Base-by-base conservation (phyloP, 2,888 invertebrate genomes). In the Harpagoxenus sublaevis region DNA sequence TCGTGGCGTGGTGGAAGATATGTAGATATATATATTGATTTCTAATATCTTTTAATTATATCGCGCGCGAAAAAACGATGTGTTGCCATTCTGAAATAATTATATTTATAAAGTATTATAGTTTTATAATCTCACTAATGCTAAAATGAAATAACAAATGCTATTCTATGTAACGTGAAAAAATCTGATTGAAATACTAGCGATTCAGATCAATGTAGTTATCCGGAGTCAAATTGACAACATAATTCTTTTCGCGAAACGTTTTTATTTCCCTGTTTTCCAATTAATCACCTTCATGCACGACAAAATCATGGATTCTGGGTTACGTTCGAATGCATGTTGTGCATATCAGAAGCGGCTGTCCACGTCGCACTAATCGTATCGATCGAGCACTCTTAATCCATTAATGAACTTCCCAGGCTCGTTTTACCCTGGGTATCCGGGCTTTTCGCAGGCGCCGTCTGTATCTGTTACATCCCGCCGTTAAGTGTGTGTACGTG, bases 361-460 rank as follows among this genome's bases (percentile, higher is more conserved):
- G 83, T 78, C 84, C 89, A 83, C 88, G 82, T 62, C 77, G 87
- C 88, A 87, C 90, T 92, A 93, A 93, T 92, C 92, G 91, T 88
- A 92, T 92, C 91, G 91, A 93, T 92, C 91, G 89, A 90, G 87
- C 89, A 92, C 92, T 91, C 91, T 93, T 93, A 93, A 93, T 93
- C 93, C 93, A 92, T 93, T 93, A 93, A 93, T 93, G 93, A 93
- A 93, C 93, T 92, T 89, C 88, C 89, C 91, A 77, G 86, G 88
- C 90, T 89, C 88, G 91, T 92, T 92, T 92, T 90, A 90, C 88
- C 85, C 90, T 74, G 85, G 88, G 86, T 89, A 90, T 77, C 88
- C 88, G 83, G 87, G 89, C 89, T 89, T 91, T 89, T 90, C 90
- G 78, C 92, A 85, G 84, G 84, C 85, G 84, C 84, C 84, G 84